A percentile compares a stretch with the other conserved stretches of the same genome.
Conservation (phyloP, 1,140 invertebrate species). For the Brachionus angularis region DNA sequence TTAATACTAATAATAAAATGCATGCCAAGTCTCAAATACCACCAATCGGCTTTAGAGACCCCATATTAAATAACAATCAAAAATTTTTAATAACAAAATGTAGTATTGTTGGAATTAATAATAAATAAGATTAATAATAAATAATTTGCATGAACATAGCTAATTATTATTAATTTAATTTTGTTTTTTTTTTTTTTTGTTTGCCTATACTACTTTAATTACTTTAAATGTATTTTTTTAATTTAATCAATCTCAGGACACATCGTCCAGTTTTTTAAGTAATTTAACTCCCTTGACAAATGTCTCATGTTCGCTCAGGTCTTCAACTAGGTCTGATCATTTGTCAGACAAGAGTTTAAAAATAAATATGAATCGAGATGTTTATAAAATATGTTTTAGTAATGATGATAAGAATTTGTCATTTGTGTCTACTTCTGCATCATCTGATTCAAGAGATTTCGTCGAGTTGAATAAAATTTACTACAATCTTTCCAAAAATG, state of each 20-base stretch:
- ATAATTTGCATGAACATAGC: no score
- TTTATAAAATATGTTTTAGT: conserved; percentile 35
- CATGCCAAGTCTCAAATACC: conserved; percentile 28
- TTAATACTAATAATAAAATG: conserved; percentile 3
- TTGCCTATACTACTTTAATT: no score
- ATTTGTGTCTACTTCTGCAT: not conserved
- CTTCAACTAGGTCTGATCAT: conserved; percentile 16
- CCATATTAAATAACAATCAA: not conserved
- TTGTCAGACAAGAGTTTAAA: no score
- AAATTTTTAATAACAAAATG: conserved; percentile 23
- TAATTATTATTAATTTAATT: no score
- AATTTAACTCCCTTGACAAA: no score
- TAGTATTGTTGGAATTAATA: not conserved
- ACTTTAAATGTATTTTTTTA: no score
- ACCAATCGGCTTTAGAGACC: conserved; percentile 35
- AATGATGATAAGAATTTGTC: not conserved
- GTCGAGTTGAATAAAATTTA: conserved; percentile 3
- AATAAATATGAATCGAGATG: conserved; percentile 22
- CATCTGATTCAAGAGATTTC: not conserved
- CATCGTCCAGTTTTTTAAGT: no score
- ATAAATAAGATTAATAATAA: not conserved
- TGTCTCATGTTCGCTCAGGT: conserved; percentile 3
- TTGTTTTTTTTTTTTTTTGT: no score
- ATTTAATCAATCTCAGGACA: no score
- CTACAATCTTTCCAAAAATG: not conserved